phyloP scores from a whole-genome alignment of 2,113 vertebrate genomes.

The Meles meles region DNA sequence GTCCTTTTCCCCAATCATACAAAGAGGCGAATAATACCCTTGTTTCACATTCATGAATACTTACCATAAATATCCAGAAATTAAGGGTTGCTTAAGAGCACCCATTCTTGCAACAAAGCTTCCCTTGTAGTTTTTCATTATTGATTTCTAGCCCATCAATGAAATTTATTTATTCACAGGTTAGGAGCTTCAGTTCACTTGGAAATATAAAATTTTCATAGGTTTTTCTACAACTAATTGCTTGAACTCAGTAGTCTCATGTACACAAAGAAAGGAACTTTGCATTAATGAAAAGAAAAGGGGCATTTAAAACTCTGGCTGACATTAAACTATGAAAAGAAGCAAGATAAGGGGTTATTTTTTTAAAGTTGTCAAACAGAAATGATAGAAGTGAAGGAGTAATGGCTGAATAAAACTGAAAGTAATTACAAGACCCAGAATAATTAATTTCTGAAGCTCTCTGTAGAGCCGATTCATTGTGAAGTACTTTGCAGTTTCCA shows the following conservation, averaged over 20 bases:
- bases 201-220: not conserved
- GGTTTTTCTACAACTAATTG: conserved; percentile 17
- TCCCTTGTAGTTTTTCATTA: not conserved
- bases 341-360: not conserved
- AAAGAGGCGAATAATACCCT: conserved; percentile 54
- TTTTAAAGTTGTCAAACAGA: conserved; percentile 33
- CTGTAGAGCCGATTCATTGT: not conserved
- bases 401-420: not conserved
- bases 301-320: not conserved
- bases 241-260: not conserved
- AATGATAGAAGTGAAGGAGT: not conserved
- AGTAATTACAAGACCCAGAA: not conserved
- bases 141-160: not conserved
- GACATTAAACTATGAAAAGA: not conserved
- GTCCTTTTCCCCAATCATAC: conserved; percentile 58
- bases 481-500: not conserved
- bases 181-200: conserved; percentile 21
- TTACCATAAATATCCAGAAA: conserved; percentile 67
- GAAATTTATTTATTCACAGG: conserved; percentile 40
- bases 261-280: not conserved
- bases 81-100: conserved; percentile 43
- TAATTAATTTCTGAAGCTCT: not conserved
- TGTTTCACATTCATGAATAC: conserved; percentile 63
- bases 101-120: not conserved
- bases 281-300: not conserved